Conservation (phyloP, 1,140 invertebrate genomes). For the Mamestra configurata region DNA sequence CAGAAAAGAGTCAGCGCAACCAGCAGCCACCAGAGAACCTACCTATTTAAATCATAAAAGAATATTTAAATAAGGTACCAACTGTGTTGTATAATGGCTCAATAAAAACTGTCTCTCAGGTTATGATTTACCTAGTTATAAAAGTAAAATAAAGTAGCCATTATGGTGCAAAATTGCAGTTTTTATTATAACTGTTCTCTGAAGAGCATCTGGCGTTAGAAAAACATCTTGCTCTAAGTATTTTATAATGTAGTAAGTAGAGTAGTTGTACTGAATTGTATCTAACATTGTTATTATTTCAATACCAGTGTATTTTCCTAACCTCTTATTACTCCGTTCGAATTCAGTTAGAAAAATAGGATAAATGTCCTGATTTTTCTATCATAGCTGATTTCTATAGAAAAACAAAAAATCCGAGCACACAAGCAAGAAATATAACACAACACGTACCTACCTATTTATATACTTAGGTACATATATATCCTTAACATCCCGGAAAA, state of each 20-base stretch:
- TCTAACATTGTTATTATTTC: not conserved
- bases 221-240: not conserved
- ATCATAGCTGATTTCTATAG: not conserved
- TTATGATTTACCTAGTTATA: constrained; percentile 10
- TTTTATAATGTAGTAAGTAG: no score
- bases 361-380: no score
- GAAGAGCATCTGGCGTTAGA: not conserved
- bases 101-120: constrained; percentile 31
- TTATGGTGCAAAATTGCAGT: not conserved
- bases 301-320: not conserved
- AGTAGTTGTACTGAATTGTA: not conserved
- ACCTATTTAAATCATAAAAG: not conserved
- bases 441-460: no score
- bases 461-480: no score
- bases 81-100: constrained; percentile 14
- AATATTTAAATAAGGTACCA: constrained; percentile 4
- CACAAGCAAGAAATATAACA: no score
- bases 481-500: no score
- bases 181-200: constrained; percentile 14
- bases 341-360: not conserved
- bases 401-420: no score
- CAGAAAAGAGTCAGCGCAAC: not conserved
- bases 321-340: not conserved
- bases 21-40: not conserved
- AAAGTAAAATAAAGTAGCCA: constrained; percentile 8